Conservation (phyloP, 1,140 invertebrate species). For the Nasonia giraulti region DNA sequence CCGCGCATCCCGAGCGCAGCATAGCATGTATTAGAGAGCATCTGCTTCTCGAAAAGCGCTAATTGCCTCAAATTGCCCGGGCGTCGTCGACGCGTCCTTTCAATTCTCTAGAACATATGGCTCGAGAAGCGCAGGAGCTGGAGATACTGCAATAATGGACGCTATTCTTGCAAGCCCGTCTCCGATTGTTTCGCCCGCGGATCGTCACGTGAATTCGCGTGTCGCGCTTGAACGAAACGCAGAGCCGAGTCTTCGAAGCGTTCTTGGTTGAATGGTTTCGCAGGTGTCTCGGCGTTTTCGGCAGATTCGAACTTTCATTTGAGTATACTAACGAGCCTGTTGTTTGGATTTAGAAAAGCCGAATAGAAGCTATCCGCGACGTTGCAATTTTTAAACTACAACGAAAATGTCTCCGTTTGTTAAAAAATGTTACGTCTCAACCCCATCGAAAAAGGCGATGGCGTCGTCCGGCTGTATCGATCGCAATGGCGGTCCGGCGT, state of each 20-base stretch:
- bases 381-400: too few species aligned
- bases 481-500: conserved; percentile 68
- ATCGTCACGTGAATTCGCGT: conserved; percentile 11
- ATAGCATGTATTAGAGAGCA: background rate
- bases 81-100: conserved; percentile 14
- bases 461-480: conserved; percentile 62
- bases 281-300: background rate
- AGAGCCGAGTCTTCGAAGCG: too few species aligned
- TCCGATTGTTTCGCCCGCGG: background rate
- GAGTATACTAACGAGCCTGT: too few species aligned
- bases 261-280: too few species aligned
- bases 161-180: background rate
- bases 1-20: conserved; percentile 39
- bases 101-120: conserved; percentile 19
- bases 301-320: background rate
- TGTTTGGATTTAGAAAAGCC: too few species aligned
- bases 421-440: too few species aligned
- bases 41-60: conserved; percentile 52
- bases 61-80: conserved; percentile 55
- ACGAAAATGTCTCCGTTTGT: too few species aligned
- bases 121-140: background rate
- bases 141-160: background rate
- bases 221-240: background rate
- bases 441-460: conserved; percentile 61
- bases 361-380: too few species aligned